phyloP scores from a whole-genome alignment of 2,888 invertebrate species.

The Itoplectis maculator region DNA sequence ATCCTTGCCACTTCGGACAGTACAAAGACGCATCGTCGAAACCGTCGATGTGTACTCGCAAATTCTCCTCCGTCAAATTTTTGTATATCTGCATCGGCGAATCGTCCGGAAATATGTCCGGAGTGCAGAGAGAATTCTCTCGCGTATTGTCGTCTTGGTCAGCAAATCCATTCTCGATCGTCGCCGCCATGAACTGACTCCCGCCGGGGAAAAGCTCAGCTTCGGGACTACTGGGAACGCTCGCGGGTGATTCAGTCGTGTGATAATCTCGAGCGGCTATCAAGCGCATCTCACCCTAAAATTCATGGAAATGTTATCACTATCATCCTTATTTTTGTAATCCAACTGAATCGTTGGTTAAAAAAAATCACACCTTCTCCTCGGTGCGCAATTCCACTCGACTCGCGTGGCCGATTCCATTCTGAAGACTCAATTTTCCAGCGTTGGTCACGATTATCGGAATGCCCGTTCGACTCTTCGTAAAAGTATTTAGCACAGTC shows the following conservation, averaged over 20 bases:
- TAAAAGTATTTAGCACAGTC: constrained; percentile 83
- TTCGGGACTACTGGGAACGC: constrained; percentile 78
- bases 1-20: constrained; percentile 88
- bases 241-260: constrained; percentile 72
- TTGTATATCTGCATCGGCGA: constrained; percentile 87
- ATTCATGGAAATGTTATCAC: constrained; percentile 26
- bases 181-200: constrained; percentile 84
- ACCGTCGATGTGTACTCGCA: constrained; percentile 88
- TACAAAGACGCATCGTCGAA: constrained; percentile 88
- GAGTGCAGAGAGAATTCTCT: constrained; percentile 73
- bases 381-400: constrained; percentile 78
- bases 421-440: constrained; percentile 85
- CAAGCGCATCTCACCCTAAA: constrained; percentile 72
- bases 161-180: constrained; percentile 87
- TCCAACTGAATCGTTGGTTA: too few relatives aligned
- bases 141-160: constrained; percentile 78
- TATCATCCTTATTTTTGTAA: background rate
- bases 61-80: constrained; percentile 88
- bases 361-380: constrained; percentile 75
- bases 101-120: constrained; percentile 85
- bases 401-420: constrained; percentile 86
- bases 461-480: constrained; percentile 82
- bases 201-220: constrained; percentile 67
- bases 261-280: constrained; percentile 73
- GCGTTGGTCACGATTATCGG: constrained; percentile 77